Evolutionary conservation across 2,113 vertebrate genomes (phyloP).

Genomic region (Atlantisia rogersi): DNA sequence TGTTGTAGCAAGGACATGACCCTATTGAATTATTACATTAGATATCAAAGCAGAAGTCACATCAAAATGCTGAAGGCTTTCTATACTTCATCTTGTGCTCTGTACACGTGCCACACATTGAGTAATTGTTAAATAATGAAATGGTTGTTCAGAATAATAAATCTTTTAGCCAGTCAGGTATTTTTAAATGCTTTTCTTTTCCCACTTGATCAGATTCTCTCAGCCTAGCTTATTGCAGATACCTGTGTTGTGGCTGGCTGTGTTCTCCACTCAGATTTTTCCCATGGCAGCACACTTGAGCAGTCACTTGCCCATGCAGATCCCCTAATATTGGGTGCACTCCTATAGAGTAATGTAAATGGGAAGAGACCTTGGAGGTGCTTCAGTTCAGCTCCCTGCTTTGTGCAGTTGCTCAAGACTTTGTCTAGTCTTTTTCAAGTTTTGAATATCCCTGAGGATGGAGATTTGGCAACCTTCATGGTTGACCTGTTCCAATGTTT

Average conservation of each 20-base stretch:
- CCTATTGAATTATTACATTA: not conserved
- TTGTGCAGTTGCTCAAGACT: not conserved
- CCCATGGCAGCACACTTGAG: not conserved
- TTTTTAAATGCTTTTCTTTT: not conserved
- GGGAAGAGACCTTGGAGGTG: not conserved
- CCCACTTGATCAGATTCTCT: not conserved
- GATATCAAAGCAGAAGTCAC: not conserved
- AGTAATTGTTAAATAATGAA: not conserved
- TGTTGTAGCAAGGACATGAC: not conserved
- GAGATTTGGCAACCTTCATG: not conserved
- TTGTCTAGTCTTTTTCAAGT: not conserved
- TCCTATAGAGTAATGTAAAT: not conserved
- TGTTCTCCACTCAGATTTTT: not conserved
- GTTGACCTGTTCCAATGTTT: not conserved
- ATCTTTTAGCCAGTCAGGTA: not conserved
- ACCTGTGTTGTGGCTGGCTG: not conserved
- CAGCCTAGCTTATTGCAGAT: not conserved
- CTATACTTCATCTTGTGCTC: not conserved
- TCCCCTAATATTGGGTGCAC: not conserved
- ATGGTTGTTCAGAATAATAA: not conserved
- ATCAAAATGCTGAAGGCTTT: not conserved
- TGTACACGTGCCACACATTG: not conserved
- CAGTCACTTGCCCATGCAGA: not conserved
- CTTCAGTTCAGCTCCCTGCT: not conserved
- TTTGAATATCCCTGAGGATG: not conserved